phyloP scores from a whole-genome alignment of 2,888 invertebrate species.

The Drosophila nr. perissopoda region DNA sequence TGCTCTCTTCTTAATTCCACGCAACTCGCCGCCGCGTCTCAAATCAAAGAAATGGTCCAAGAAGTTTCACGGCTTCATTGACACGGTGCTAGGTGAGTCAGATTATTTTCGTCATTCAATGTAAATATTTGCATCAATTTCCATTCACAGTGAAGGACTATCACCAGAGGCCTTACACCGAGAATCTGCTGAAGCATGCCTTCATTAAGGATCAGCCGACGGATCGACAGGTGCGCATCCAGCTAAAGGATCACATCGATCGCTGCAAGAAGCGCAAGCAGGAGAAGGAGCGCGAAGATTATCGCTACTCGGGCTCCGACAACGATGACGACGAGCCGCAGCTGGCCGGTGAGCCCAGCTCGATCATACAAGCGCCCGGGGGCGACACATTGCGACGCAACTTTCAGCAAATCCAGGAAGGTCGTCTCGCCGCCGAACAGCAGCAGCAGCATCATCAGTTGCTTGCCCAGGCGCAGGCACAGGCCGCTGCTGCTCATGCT shows the following conservation, averaged over 20 bases:
- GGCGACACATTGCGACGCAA: conserved; percentile 98
- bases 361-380: conserved; percentile 93
- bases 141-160: conserved; percentile 94
- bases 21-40: conserved; percentile 98
- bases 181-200: conserved; percentile 97
- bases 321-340: conserved; percentile 98
- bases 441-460: conserved; percentile 85
- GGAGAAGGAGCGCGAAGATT: conserved; percentile 92
- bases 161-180: conserved; percentile 99
- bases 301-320: conserved; percentile 97
- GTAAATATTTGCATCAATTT: neutral
- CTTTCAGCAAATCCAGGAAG: conserved; percentile 98
- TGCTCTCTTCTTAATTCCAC: conserved; percentile 98
- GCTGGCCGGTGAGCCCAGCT: conserved; percentile 96
- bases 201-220: conserved; percentile 99
- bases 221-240: conserved; percentile 98
- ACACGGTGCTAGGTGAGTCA: conserved; percentile 91
- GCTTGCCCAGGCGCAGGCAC: conserved; percentile 71
- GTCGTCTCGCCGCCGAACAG: conserved; percentile 88
- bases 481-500: conserved; percentile 55
- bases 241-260: conserved; percentile 99
- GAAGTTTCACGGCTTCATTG: conserved; percentile 99
- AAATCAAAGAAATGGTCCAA: conserved; percentile 99
- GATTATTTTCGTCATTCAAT: neutral
- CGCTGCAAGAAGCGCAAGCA: conserved; percentile 97